These are phyloP conservation scores for Lasioglossum marginatum DNA, from an alignment of 2,888 invertebrate species.

Conservation along the genomic window DNA sequence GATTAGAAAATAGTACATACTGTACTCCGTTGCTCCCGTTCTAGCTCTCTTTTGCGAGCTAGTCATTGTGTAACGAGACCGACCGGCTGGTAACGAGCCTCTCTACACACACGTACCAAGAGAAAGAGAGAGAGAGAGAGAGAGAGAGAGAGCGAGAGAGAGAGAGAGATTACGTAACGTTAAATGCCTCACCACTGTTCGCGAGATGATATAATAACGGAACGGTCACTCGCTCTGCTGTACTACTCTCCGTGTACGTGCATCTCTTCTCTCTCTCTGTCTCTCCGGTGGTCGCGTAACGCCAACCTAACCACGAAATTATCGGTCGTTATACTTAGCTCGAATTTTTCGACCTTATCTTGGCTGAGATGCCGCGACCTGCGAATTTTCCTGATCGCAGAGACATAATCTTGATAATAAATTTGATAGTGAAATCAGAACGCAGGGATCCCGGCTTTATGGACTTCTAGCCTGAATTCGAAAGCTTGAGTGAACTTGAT, in stretches of 20 bases:
- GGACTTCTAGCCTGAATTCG: not conserved
- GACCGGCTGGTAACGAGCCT: slow-evolving; percentile 49
- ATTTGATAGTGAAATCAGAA: not conserved
- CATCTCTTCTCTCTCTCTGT: not conserved
- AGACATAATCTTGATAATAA: not conserved
- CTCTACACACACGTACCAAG: slow-evolving; percentile 22
- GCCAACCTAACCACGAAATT: slow-evolving; percentile 49
- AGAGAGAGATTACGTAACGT: slow-evolving; percentile 56
- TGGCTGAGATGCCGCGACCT: not conserved
- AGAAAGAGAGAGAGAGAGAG: not conserved
- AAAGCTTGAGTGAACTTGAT: not conserved
- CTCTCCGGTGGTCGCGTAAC: slow-evolving; percentile 16
- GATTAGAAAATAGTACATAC: slow-evolving; percentile 67
- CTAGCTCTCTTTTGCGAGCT: slow-evolving; percentile 8
- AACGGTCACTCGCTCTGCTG: slow-evolving; percentile 28
- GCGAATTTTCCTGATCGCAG: not conserved
- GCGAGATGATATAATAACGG: slow-evolving; percentile 70
- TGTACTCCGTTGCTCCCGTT: slow-evolving; percentile 20
- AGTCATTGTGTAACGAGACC: slow-evolving; percentile 63
- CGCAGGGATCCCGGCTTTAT: not conserved
- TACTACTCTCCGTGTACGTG: not conserved
- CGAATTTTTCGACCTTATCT: slow-evolving; percentile 45
- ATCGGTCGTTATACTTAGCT: slow-evolving; percentile 54
- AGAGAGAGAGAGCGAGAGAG: not conserved
- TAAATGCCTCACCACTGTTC: slow-evolving; percentile 56